Conservation (phyloP, 2,113 vertebrate species). For the Gavia stellata region DNA sequence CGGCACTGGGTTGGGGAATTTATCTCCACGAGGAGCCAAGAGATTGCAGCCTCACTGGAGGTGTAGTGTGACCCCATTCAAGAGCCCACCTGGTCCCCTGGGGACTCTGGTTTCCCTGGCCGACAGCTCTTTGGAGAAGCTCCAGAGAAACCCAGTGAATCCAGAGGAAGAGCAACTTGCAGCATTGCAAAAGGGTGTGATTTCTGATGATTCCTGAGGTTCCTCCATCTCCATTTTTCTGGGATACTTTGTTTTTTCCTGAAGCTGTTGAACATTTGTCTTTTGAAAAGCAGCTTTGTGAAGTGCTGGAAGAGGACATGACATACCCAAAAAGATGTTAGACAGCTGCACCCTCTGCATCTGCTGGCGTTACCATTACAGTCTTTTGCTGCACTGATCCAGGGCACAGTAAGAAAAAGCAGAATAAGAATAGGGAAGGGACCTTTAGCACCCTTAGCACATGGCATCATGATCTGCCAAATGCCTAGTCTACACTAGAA, state of each 20-base stretch:
- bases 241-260: background rate
- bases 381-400: background rate
- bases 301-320: background rate
- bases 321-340: background rate
- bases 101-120: background rate
- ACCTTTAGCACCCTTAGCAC: background rate
- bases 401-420: background rate
- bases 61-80: background rate
- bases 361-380: background rate
- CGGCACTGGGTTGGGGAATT: background rate
- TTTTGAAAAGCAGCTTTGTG: background rate
- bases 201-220: background rate
- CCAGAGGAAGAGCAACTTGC: background rate
- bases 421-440: background rate
- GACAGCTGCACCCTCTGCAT: background rate
- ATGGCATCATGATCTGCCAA: background rate
- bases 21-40: background rate
- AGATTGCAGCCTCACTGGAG: background rate
- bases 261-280: background rate
- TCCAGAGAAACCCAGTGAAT: background rate
- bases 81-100: background rate
- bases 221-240: background rate
- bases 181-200: background rate
- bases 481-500: background rate
- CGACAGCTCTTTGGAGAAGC: fast-evolving